Evolutionary conservation across 2,888 invertebrate genomes (phyloP), one percentile per base, ranked within the genome.

Genomic region (Dryocosmus kuriphilus): DNA sequence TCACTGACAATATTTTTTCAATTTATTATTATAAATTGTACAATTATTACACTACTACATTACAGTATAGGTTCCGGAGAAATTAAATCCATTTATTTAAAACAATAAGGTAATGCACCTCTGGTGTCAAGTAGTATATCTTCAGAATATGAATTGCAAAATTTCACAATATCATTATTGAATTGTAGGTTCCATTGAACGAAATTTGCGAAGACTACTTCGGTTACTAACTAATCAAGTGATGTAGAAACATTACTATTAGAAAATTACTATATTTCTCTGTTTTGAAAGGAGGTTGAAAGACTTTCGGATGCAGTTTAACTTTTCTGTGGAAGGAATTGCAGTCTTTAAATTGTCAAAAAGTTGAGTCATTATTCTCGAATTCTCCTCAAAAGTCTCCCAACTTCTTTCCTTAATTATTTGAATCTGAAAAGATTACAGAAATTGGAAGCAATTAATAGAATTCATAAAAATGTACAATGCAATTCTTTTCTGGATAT

Each of bases 1-100:
- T 71, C 71, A 71, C 71, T 51, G 71, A 71, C 51, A 71, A 71
- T 51, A 51, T 71, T 71, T 71, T 71, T 51, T 24, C 71, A 51
- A 71, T 24, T 67, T 9, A 67, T 38, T 67, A 63, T 35, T 38
- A 46, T 27, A 71, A 51, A 51, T 67, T 71, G 46, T 71, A 71
- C 71, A 71, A 71, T 71, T 30, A 30, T 71, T 71, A 71, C 27
- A 51, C 32, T 71, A 51, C 51, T 71, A 51, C 51, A 30, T 71
- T 71, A 71, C 30, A 51, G 27, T 71, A n/a, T 67, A 67, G 67
- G 27, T 71, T 51, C 27, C 51, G 27, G n/a, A 67, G 30, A 71
- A 71, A 71, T 71, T 71, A 71, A 71, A 30, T 27, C 71, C 51
- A 51, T 46, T 14, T 24, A 57, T 5, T 27, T 51, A 71, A 71